Evolutionary conservation across 2,888 invertebrate genomes (phyloP), one percentile per base, ranked within the genome.

Genomic region (Andrena marginata): DNA sequence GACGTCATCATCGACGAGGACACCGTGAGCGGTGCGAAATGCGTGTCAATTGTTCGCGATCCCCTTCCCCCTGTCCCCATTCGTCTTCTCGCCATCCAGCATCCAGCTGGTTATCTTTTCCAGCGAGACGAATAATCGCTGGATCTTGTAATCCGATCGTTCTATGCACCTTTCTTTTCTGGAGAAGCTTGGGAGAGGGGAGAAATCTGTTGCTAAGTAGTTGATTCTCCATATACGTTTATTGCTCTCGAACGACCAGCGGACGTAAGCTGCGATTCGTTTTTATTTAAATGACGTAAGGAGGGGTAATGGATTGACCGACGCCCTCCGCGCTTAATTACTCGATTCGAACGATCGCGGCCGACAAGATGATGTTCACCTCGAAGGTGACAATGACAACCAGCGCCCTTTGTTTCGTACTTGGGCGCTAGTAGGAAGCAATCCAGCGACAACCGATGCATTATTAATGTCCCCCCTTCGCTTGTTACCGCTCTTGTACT

Each of bases 381-480:
- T 76, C 77, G 76, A 62, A 83, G 74, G 82, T 76, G 82, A 78
- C 80, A 73, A 77, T 79, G 83, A 80, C 80, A 77, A 80, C 72
- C 82, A 65, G 78, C 72, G 68, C 84, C 81, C 87, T 82, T 86
- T 84, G 86, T 87, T 85, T 89, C 79, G 80, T 85, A 82, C 87
- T 84, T 85, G 90, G 56, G 78, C 82, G 87, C 85, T 78, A 88
- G 89, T 89, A 90, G 90, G 89, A 90, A 90, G 87, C 88, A 76
- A 87, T 77, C 82, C 84, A 84, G 85, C 84, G 90, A 87, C 90
- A 83, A 87, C 82, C 90, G 87, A 93, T 93, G 92, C 91, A 92
- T 92, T 92, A 92, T 92, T 91, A 90, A 93, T 92, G 91, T 88
- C 82, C 87, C 88, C 88, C 87, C 63, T 77, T 86, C 85, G 86